These are phyloP conservation scores for Penaeus vannamei DNA, from an alignment of 1,140 invertebrate species.

Conservation along the genomic window DNA sequence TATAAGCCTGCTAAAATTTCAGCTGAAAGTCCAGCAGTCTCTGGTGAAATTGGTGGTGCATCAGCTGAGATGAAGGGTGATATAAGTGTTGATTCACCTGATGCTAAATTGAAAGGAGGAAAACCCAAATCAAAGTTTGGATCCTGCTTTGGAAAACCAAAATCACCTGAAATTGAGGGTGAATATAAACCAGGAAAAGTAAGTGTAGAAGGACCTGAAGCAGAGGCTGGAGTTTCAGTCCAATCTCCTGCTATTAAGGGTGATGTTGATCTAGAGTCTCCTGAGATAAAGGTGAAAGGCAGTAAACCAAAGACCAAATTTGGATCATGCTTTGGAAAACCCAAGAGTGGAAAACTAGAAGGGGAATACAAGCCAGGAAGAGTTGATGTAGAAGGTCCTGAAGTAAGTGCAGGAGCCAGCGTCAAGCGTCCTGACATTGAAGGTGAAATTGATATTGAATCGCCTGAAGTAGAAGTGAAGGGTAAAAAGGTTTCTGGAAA, in stretches of 20 bases:
- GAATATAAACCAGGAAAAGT: constrained; percentile 34
- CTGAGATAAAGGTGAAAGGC: constrained; percentile 48
- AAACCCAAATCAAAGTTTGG: constrained; percentile 34
- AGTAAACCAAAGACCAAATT: constrained; percentile 57
- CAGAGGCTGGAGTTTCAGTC: constrained; percentile 7
- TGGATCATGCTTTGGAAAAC: constrained; percentile 61
- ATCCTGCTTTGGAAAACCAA: constrained; percentile 52
- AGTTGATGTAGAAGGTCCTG: constrained; percentile 24
- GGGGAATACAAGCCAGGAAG: constrained; percentile 51
- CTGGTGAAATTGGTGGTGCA: background rate
- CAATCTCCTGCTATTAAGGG: constrained; percentile 27
- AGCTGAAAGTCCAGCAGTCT: constrained; percentile 14
- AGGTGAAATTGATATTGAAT: background rate
- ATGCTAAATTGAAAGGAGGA: constrained; percentile 42
- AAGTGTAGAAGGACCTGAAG: constrained; percentile 44
- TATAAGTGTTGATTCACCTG: constrained; percentile 9
- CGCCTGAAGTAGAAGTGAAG: background rate
- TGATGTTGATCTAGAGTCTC: constrained; percentile 41
- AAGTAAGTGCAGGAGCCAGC: background rate
- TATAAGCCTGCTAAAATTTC: constrained; percentile 26
- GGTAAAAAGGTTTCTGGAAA: background rate
- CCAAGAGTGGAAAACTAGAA: constrained; percentile 39
- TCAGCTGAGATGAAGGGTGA: background rate
- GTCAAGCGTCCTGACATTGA: background rate
- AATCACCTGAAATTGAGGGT: constrained; percentile 14